A percentile compares a stretch with the other conserved stretches of the same genome.
Conservation (phyloP, 2,113 vertebrate genomes). For the Pituophis catenifer region DNA sequence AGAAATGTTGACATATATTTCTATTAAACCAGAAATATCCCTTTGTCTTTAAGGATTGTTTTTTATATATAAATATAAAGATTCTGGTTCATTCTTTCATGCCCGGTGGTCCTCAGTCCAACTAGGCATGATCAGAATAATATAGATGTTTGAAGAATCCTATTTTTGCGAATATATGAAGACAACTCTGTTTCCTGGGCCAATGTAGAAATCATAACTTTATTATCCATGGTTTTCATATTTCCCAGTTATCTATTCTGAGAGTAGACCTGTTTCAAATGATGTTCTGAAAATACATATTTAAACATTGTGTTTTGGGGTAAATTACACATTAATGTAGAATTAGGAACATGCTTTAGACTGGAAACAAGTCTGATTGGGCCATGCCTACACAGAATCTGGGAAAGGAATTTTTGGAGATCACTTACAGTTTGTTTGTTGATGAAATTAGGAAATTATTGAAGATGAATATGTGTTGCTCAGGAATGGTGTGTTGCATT, state of each 20-base stretch:
- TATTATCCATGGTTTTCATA: neutral
- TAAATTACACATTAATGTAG: neutral
- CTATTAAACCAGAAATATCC: neutral
- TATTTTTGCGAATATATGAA: neutral
- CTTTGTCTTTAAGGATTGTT: neutral
- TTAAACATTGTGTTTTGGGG: neutral
- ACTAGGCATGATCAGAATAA: neutral
- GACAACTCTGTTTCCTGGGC: neutral
- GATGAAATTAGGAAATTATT: neutral
- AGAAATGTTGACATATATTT: neutral
- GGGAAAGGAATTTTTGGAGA: neutral
- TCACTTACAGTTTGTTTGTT: neutral
- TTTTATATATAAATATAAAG: neutral
- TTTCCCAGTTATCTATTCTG: neutral
- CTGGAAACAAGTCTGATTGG: neutral
- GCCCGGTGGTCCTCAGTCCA: neutral
- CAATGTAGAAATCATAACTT: neutral
- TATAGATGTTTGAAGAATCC: neutral
- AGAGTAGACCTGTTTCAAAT: neutral
- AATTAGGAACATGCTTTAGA: neutral
- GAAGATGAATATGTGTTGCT: neutral
- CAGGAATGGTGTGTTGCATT: neutral
- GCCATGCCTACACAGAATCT: neutral
- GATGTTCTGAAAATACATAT: neutral
- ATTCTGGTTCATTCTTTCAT: neutral